Evolutionary conservation across 1,140 invertebrate species (phyloP).

Genomic region (Ceratosolen fusciceps): DNA sequence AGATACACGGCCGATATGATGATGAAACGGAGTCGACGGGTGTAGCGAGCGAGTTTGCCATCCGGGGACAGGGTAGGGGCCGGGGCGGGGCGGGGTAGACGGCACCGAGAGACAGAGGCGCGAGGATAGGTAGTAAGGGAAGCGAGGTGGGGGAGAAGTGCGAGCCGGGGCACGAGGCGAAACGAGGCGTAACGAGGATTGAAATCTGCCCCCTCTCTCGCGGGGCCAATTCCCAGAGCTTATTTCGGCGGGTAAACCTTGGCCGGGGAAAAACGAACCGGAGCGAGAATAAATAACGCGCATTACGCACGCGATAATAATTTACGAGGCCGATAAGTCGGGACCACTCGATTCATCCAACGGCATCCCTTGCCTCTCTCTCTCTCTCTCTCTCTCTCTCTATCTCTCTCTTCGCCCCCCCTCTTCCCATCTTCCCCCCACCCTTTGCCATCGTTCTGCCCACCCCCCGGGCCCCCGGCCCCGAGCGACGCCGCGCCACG

Average conservation of each 20-base stretch:
- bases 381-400: background rate
- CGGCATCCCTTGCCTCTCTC: background rate
- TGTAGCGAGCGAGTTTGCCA: background rate
- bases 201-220: conserved; percentile 42
- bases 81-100: background rate
- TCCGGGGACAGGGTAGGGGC: no score
- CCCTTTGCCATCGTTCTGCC: no score
- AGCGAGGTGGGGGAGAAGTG: background rate
- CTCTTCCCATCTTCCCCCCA: no score
- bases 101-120: conserved; percentile 5
- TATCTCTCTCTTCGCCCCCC: background rate
- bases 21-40: background rate
- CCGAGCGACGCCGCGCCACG: no score
- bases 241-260: conserved; percentile 27
- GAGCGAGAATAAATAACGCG: background rate
- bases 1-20: background rate
- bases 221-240: conserved; percentile 41
- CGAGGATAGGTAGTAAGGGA: background rate
- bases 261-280: background rate
- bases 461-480: no score
- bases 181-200: conserved; percentile 48
- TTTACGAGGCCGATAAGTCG: conserved; percentile 34
- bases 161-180: conserved; percentile 7
- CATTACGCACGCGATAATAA: conserved; percentile 29
- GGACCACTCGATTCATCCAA: background rate